Conservation (phyloP, 2,113 vertebrate species). For the Corydoras sp. region DNA sequence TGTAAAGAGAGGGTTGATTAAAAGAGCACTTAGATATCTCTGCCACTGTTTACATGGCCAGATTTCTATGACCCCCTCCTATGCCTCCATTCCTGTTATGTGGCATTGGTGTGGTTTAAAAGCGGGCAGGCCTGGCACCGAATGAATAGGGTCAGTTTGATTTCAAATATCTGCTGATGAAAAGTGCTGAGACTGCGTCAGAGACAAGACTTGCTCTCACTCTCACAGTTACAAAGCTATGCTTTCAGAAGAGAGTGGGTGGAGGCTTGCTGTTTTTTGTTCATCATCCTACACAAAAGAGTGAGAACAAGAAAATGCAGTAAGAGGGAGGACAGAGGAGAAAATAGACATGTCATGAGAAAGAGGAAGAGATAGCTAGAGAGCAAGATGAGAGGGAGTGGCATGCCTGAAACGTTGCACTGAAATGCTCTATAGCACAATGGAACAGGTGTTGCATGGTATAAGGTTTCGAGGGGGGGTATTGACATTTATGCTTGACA, state of each 20-base stretch:
- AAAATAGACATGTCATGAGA: slow-evolving; percentile 15
- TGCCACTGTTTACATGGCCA: slow-evolving; percentile 39
- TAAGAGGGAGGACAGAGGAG: background rate
- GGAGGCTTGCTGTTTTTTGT: slow-evolving; percentile 17
- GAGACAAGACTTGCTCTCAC: slow-evolving; percentile 58
- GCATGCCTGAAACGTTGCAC: slow-evolving; percentile 54
- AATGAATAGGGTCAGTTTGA: slow-evolving; percentile 73
- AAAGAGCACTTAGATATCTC: slow-evolving; percentile 28
- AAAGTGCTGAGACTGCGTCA: slow-evolving; percentile 60
- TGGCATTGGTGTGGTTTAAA: slow-evolving; percentile 47
- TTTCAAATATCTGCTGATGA: slow-evolving; percentile 71
- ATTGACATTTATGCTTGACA: slow-evolving; percentile 66
- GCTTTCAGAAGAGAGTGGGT: slow-evolving; percentile 55
- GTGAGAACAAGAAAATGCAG: slow-evolving; percentile 16
- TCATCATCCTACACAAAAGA: slow-evolving; percentile 30
- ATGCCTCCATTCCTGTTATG: slow-evolving; percentile 50
- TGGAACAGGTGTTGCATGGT: slow-evolving; percentile 72
- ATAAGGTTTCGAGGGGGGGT: slow-evolving; percentile 62
- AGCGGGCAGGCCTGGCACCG: slow-evolving; percentile 60
- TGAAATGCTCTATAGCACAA: slow-evolving; percentile 66
- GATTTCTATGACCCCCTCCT: slow-evolving; percentile 62
- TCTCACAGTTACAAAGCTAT: slow-evolving; percentile 62
- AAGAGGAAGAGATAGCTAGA: slow-evolving; percentile 16
- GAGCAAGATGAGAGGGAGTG: slow-evolving; percentile 26
- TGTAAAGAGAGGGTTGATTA: no score